Evolutionary conservation across 2,113 vertebrate genomes (phyloP).

Genomic region (Illadopsis cleaveri): DNA sequence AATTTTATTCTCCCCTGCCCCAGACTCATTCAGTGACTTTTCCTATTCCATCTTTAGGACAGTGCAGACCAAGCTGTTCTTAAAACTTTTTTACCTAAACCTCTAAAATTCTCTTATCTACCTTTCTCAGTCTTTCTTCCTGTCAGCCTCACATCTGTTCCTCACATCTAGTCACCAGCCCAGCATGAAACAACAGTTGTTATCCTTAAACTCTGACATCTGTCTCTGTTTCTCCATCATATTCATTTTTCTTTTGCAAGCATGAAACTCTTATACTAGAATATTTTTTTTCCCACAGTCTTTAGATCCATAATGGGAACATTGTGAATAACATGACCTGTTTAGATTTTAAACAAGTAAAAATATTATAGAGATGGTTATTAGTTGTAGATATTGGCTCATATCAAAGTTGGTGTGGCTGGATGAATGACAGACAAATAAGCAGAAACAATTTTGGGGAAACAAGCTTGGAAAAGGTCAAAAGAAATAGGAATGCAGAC

Average conservation of each 20-base stretch:
- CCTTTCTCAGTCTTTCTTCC: not conserved
- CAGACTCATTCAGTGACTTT: not conserved
- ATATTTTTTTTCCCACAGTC: not conserved
- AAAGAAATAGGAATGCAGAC: not conserved
- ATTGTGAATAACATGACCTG: not conserved
- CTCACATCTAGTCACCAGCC: not conserved
- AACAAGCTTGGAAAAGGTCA: not conserved
- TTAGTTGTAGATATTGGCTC: not conserved
- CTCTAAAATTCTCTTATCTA: not conserved
- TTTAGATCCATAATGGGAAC: not conserved
- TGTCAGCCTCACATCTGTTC: not conserved
- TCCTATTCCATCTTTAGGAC: not conserved
- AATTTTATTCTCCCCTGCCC: not conserved
- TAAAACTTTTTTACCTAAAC: not conserved
- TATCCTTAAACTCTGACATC: not conserved
- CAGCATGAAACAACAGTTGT: not conserved
- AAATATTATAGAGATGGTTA: not conserved
- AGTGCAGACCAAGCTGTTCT: not conserved
- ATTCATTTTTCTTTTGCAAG: not conserved
- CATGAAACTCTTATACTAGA: not conserved
- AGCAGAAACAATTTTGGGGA: not conserved
- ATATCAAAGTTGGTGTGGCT: not conserved
- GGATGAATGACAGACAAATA: not conserved
- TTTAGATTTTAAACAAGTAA: not conserved
- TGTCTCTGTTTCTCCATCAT: not conserved